These are phyloP conservation scores for Sesia apiformis DNA, from an alignment of 2,888 invertebrate species.

Conservation along the genomic window DNA sequence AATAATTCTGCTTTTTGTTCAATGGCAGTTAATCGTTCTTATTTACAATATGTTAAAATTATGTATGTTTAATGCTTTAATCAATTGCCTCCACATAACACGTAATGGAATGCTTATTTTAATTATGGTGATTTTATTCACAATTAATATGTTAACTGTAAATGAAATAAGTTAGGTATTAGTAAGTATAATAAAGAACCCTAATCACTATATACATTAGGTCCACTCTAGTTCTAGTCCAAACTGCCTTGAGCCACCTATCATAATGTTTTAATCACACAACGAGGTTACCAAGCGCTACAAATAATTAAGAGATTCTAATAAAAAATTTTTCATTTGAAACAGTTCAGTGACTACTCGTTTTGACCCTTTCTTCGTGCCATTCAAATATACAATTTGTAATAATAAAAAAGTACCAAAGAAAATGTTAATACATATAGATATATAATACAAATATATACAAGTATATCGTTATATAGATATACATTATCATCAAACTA, in stretches of 20 bases:
- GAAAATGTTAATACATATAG: conserved; percentile 11
- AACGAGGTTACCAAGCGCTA: conserved; percentile 10
- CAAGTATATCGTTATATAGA: conserved; percentile 16
- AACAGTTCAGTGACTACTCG: conserved; percentile 1
- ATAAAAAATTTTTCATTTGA: conserved; percentile 9
- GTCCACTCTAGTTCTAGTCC: conserved; percentile 24
- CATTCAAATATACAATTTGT: conserved; percentile 14
- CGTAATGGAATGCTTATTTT: conserved; percentile 52
- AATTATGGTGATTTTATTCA: conserved; percentile 25
- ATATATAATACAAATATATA: conserved; percentile 14
- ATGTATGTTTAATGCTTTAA: conserved; percentile 1
- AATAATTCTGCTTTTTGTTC: conserved; percentile 13
- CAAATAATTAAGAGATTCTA: conserved; percentile 24
- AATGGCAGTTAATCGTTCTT: conserved; percentile 45
- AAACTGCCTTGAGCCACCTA: conserved; percentile 29
- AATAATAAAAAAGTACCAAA: conserved; percentile 12
- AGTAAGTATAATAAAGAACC: conserved; percentile 7
- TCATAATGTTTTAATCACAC: neutral
- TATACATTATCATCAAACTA: conserved; percentile 23
- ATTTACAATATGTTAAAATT: conserved; percentile 27
- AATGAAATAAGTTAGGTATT: conserved; percentile 13
- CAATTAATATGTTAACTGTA: conserved; percentile 22
- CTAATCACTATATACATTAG: conserved; percentile 27
- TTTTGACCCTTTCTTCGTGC: conserved; percentile 3
- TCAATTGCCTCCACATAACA: conserved; percentile 24